These are phyloP conservation scores for Listronotus bonariensis DNA, from an alignment of 1,140 invertebrate genomes.

Conservation along the genomic window DNA sequence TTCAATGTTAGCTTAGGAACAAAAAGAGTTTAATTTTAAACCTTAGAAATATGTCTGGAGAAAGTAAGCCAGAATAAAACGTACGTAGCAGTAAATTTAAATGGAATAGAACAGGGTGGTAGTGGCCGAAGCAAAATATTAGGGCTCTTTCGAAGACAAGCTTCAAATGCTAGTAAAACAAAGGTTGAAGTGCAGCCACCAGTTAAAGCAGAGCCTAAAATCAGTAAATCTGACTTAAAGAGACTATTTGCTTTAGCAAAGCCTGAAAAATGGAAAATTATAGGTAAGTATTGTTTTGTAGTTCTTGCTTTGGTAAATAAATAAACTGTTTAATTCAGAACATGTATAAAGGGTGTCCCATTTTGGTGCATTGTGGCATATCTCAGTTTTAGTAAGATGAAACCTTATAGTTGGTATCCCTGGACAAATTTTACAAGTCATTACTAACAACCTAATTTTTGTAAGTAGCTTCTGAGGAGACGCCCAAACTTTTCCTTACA, in stretches of 20 bases:
- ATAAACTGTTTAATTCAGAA: no score
- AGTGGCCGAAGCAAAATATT: constrained; percentile 25
- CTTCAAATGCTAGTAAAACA: constrained; percentile 11
- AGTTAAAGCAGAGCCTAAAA: constrained; percentile 38
- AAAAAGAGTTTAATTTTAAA: constrained; percentile 23
- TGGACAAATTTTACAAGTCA: no score
- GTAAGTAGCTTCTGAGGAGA: no score
- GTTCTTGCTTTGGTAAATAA: no score
- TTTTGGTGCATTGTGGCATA: no score
- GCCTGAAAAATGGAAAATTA: constrained; percentile 73
- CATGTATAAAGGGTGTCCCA: no score
- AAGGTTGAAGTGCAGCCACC: constrained; percentile 7
- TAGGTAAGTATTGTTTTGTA: constrained; percentile 55
- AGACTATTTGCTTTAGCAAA: constrained; percentile 68
- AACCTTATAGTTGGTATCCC: no score
- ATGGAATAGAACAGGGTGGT: constrained; percentile 18
- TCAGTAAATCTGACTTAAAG: constrained; percentile 64
- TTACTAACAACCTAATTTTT: no score
- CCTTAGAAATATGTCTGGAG: constrained; percentile 41
- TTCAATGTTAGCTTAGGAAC: constrained; percentile 22
- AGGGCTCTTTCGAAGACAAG: constrained; percentile 37
- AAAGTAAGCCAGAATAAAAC: constrained; percentile 42
- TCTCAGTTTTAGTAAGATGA: no score
- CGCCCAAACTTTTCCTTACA: no score
- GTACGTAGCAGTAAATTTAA: constrained; percentile 43